Percentiles rank a stretch among this genome's conserved stretches.
Conservation (phyloP, 2,888 invertebrate species). For the Leptura quadrifasciata region DNA sequence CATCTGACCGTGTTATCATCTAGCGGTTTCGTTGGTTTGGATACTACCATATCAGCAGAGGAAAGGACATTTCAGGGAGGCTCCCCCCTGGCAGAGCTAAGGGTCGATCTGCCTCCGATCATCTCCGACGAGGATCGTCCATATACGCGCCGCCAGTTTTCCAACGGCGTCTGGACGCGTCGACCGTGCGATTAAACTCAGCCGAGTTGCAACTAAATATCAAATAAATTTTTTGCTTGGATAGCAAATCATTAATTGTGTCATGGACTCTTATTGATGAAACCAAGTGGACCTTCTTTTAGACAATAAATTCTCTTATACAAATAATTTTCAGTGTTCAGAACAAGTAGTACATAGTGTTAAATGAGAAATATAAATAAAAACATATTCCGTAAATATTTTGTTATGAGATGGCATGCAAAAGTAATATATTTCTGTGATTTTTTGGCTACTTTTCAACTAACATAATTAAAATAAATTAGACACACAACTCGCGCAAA, state of each 20-base stretch:
- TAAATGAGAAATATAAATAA: conserved; percentile 26
- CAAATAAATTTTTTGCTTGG: conserved; percentile 21
- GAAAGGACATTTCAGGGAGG: conserved; percentile 40
- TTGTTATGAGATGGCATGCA: neutral
- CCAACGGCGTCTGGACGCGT: conserved; percentile 56
- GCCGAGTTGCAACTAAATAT: conserved; percentile 18
- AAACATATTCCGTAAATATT: conserved; percentile 30
- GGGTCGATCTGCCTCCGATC: conserved; percentile 58
- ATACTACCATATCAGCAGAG: conserved; percentile 21
- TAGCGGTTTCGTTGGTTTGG: conserved; percentile 20
- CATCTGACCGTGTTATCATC: conserved; percentile 34
- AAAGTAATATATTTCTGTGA: conserved; percentile 24
- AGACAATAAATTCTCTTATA: conserved; percentile 21
- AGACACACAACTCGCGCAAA: conserved; percentile 6
- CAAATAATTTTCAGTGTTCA: conserved; percentile 18
- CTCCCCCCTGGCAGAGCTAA: conserved; percentile 57
- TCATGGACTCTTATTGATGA: conserved; percentile 20
- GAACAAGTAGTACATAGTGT: conserved; percentile 17
- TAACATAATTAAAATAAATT: conserved; percentile 33
- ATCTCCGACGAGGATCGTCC: conserved; percentile 54
- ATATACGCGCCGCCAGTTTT: conserved; percentile 54
- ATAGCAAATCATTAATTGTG: conserved; percentile 25
- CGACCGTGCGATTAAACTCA: conserved; percentile 48
- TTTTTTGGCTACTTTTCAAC: conserved; percentile 33
- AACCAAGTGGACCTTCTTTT: conserved; percentile 25